Conservation (phyloP, 2,113 vertebrate genomes). For the Atrichornis clamosus region DNA sequence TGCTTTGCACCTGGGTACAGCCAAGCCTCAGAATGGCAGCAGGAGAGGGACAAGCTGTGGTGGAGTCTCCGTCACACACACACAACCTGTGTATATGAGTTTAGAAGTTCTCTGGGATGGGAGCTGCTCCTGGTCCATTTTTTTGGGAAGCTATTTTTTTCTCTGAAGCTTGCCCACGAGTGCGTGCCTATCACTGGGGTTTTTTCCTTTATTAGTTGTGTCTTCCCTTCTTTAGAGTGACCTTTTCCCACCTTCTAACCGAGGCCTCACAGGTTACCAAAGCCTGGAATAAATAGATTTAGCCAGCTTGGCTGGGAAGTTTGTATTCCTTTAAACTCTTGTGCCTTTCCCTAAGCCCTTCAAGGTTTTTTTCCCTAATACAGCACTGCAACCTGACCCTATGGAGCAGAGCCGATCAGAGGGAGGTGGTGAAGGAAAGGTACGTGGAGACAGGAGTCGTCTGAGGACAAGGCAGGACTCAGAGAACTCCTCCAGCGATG, state of each 20-base stretch:
- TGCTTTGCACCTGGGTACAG: background rate
- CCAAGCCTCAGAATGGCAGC: background rate
- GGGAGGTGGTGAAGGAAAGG: background rate
- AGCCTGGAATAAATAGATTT: background rate
- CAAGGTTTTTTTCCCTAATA: background rate
- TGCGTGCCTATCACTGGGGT: accelerated
- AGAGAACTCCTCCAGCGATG: background rate
- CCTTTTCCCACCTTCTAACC: background rate
- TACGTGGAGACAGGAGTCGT: background rate
- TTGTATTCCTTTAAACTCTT: background rate
- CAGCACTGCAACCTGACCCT: background rate
- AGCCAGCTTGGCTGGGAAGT: background rate
- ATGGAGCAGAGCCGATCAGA: background rate
- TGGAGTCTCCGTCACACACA: background rate
- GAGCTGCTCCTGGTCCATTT: background rate
- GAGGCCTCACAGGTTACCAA: background rate
- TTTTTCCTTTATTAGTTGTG: background rate
- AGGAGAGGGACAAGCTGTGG: background rate
- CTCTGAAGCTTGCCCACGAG: background rate
- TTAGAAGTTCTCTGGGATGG: background rate
- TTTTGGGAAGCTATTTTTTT: background rate
- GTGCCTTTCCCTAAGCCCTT: background rate
- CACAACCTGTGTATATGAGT: background rate
- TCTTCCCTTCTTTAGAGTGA: background rate
- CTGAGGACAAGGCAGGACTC: background rate